Conservation (phyloP, 2,113 vertebrate genomes). For the Beaufortia kweichowensis region DNA sequence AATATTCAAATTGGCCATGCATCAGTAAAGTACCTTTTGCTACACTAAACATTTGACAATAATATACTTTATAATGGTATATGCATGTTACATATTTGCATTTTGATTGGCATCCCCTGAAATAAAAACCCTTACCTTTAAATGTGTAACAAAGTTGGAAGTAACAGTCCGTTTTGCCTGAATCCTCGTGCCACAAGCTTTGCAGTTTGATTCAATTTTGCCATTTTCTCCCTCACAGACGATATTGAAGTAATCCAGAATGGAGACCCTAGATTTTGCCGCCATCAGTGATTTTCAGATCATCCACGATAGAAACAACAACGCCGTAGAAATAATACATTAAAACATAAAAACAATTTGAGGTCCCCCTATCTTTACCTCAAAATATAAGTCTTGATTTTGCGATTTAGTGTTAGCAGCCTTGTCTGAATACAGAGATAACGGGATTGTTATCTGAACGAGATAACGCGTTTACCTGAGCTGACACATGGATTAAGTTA, state of each 20-base stretch:
- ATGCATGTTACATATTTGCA: neutral
- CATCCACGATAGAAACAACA: conserved; percentile 37
- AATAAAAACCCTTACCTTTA: conserved; percentile 68
- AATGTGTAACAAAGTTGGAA: conserved; percentile 82
- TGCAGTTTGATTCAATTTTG: conserved; percentile 81
- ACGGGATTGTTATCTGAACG: conserved; percentile 25
- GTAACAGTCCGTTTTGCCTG: conserved; percentile 80
- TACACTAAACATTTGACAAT: too few species aligned
- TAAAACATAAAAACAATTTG: conserved; percentile 49
- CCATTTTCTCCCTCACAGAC: conserved; percentile 82
- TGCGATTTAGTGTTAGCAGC: neutral
- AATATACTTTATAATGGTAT: neutral
- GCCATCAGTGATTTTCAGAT: conserved; percentile 69
- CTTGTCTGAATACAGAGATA: conserved; percentile 12
- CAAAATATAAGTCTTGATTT: neutral
- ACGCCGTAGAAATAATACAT: neutral
- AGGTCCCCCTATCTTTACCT: conserved; percentile 8
- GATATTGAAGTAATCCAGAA: conserved; percentile 81
- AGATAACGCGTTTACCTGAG: conserved; percentile 10
- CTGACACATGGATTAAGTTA: neutral
- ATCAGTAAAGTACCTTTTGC: too few species aligned
- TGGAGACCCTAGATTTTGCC: conserved; percentile 78
- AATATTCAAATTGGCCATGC: too few species aligned
- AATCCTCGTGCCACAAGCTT: conserved; percentile 79
- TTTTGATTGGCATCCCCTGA: neutral